A percentile compares a stretch with the other conserved stretches of the same genome.
phyloP scores from a whole-genome alignment of 1,140 invertebrate species.

The Nylanderia fulva region DNA sequence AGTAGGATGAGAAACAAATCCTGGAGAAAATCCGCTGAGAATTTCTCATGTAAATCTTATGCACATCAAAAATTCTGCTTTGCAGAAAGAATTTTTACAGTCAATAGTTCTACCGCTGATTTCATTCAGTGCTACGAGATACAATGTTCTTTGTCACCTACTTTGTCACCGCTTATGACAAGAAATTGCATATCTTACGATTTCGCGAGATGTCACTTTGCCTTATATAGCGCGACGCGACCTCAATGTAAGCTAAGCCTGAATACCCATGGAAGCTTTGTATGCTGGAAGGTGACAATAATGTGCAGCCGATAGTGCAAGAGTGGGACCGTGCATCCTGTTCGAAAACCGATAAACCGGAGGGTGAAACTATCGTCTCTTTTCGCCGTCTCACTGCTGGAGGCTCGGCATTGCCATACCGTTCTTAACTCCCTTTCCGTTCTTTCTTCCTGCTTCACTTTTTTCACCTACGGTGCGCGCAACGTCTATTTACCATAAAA shows the following conservation, averaged over 20 bases:
- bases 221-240: neutral
- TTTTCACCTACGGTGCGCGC: conserved; percentile 47
- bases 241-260: neutral
- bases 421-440: conserved; percentile 56
- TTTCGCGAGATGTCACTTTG: conserved; percentile 27
- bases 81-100: neutral
- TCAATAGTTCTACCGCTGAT: neutral
- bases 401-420: conserved; percentile 35
- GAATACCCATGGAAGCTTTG: conserved; percentile 35
- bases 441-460: conserved; percentile 47
- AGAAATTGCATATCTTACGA: conserved; percentile 14
- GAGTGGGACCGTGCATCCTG: conserved; percentile 19
- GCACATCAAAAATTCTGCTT: conserved; percentile 11
- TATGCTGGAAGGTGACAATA: conserved; percentile 56
- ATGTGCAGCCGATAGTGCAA: conserved; percentile 49
- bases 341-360: conserved; percentile 70
- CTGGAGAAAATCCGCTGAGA: neutral
- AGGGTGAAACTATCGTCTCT: conserved; percentile 58
- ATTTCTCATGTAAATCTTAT: neutral
- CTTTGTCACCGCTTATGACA: neutral
- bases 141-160: neutral
- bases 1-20: neutral
- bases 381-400: conserved; percentile 32
- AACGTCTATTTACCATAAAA: conserved; percentile 76
- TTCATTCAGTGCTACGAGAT: neutral